Evolutionary conservation across 2,797 vertebrate species (phyloP), one percentile per base, ranked within the genome.

Genomic region (Harpagifer antarcticus): DNA sequence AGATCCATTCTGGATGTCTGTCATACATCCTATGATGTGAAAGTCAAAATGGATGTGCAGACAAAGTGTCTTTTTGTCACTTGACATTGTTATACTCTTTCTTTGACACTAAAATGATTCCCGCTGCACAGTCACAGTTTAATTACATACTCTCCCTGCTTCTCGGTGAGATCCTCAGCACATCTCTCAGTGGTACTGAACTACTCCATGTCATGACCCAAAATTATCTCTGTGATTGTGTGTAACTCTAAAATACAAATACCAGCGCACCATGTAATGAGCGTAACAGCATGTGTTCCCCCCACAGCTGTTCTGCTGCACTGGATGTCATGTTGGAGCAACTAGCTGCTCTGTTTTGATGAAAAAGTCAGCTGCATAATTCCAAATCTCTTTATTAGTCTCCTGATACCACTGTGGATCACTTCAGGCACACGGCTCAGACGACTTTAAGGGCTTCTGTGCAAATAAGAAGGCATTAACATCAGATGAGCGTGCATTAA

Each of bases 381-480:
- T 72, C 76, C 58, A 59, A 60, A 66, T 64, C 57, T 68, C 54
- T 76, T 78, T 71, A 72, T 74, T 65, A 60, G 74, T 77, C 73
- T 73, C 65, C 40, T 57, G 64, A 72, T 70, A 59, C 13, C 19
- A 43, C 65, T 61, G 48, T 44, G 68, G 50, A 16, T 77, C 47
- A 52, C 47, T 60, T 56, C 31, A 74, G 56, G 48, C 79, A 70
- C 75, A 64, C 64, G 31, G 56, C 58, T 59, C 16, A 4, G 15
- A 62, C 40, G 37, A 7, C 65, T 71, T 42, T 43, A 17, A 20
- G 43, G 19, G 42, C 68, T 67, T 59, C 49, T 44, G 40, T 31
- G 53, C 52, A 72, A 60, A 63, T 73, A 55, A 76, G 55, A 67
- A 45, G 55, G 58, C 48, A 74, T 54, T 74, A 56, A 71, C 45